Percentiles rank a stretch among this genome's conserved stretches.
Evolutionary conservation across 2,888 invertebrate species (phyloP).

Genomic region (Ommatoiulus sabulosus): DNA sequence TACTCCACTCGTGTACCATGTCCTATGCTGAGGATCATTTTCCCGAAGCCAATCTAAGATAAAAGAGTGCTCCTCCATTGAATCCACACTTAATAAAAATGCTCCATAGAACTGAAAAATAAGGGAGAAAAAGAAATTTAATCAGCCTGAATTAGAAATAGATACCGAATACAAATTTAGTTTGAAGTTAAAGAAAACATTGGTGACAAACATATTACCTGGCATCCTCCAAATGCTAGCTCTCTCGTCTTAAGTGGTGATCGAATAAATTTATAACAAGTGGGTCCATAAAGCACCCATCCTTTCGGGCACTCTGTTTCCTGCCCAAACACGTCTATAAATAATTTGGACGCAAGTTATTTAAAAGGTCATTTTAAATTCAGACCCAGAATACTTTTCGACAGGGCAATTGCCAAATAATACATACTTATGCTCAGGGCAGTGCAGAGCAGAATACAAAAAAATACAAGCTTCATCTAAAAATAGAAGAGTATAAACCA

Average conservation of each 20-base stretch:
- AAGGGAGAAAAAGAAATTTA: slow-evolving; percentile 51
- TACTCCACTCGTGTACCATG: slow-evolving; percentile 85
- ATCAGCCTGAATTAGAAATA: neutral
- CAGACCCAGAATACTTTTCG: no score
- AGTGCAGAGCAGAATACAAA: neutral
- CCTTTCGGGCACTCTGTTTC: slow-evolving; percentile 79
- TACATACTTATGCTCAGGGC: slow-evolving; percentile 1
- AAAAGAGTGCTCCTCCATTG: slow-evolving; percentile 88
- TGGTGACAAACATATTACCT: slow-evolving; percentile 64
- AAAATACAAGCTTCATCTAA: slow-evolving; percentile 5
- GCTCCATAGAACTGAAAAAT: slow-evolving; percentile 75
- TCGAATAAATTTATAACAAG: slow-evolving; percentile 90
- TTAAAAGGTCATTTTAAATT: neutral
- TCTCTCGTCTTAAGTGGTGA: slow-evolving; percentile 83
- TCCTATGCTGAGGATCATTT: slow-evolving; percentile 85
- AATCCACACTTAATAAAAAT: slow-evolving; percentile 83
- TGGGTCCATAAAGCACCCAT: slow-evolving; percentile 84
- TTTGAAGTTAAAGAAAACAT: neutral
- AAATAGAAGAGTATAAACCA: neutral
- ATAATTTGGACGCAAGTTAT: neutral
- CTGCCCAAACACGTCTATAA: neutral
- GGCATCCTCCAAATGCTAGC: slow-evolving; percentile 86
- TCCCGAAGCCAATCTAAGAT: slow-evolving; percentile 83
- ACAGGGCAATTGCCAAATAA: neutral
- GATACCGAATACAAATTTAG: neutral